phyloP scores from a whole-genome alignment of 2,888 invertebrate species.

The Pollenia labialis region DNA sequence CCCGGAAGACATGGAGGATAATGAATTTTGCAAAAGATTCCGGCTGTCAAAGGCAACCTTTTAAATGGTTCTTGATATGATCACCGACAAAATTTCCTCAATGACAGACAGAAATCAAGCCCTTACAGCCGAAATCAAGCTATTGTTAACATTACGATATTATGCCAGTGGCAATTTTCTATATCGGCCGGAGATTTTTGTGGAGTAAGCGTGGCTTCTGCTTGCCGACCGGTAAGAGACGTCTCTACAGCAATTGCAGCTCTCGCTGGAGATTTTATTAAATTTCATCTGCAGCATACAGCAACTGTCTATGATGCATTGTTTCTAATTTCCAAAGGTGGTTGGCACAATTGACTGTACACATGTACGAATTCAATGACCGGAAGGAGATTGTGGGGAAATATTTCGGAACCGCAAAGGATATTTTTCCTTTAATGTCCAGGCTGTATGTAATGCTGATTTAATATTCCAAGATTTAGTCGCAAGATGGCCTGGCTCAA shows the following conservation, averaged over 20 bases:
- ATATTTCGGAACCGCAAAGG: conserved; percentile 76
- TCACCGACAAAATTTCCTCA: conserved; percentile 8
- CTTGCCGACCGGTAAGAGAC: no score
- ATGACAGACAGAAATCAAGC: background rate
- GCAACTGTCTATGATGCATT: background rate
- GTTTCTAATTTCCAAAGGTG: background rate
- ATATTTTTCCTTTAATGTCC: conserved; percentile 77
- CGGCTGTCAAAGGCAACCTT: conserved; percentile 10
- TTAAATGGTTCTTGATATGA: background rate
- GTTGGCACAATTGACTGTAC: conserved; percentile 55
- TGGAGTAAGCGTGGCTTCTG: background rate
- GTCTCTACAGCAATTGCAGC: background rate
- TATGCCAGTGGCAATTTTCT: no score
- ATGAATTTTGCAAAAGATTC: conserved; percentile 7
- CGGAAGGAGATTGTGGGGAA: conserved; percentile 76
- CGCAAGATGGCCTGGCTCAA: conserved; percentile 32
- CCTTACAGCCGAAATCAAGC: background rate
- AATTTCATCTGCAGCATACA: conserved; percentile 19
- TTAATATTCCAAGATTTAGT: conserved; percentile 69
- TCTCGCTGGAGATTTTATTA: conserved; percentile 8
- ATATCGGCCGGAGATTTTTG: no score
- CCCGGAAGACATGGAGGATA: background rate
- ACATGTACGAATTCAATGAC: conserved; percentile 48
- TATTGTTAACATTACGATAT: no score
- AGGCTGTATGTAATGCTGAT: conserved; percentile 74